Conservation (phyloP, 2,113 vertebrate genomes). For the Nesogale talazaci region DNA sequence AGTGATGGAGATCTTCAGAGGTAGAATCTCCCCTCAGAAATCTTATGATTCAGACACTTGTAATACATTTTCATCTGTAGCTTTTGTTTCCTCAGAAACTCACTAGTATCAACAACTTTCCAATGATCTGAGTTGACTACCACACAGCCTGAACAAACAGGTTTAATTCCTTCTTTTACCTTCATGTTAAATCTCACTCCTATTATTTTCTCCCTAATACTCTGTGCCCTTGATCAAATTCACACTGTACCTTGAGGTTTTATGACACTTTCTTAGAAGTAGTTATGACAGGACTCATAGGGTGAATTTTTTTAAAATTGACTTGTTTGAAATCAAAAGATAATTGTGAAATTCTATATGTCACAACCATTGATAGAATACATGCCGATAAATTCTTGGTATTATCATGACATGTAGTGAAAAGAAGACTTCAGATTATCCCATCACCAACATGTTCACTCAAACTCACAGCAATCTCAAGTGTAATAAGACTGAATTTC, state of each 20-base stretch:
- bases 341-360: slow-evolving; percentile 65
- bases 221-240: neutral
- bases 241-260: neutral
- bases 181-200: neutral
- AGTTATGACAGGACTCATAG: neutral
- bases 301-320: slow-evolving; percentile 56
- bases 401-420: slow-evolving; percentile 64
- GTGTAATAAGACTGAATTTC: neutral
- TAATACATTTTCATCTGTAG: neutral
- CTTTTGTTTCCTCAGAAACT: neutral
- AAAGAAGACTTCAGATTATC: neutral
- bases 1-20: neutral
- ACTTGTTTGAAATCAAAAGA: slow-evolving; percentile 79
- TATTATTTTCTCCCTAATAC: neutral
- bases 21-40: slow-evolving; percentile 9
- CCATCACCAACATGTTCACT: too few relatives aligned
- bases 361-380: slow-evolving; percentile 73
- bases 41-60: slow-evolving; percentile 44
- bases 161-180: neutral
- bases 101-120: neutral
- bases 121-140: neutral
- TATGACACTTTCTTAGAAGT: neutral
- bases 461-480: too few relatives aligned
- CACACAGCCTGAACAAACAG: neutral
- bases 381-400: slow-evolving; percentile 38